Base-by-base conservation (phyloP, 2,113 vertebrate species). In the Brachyhypopomus gauderio region DNA sequence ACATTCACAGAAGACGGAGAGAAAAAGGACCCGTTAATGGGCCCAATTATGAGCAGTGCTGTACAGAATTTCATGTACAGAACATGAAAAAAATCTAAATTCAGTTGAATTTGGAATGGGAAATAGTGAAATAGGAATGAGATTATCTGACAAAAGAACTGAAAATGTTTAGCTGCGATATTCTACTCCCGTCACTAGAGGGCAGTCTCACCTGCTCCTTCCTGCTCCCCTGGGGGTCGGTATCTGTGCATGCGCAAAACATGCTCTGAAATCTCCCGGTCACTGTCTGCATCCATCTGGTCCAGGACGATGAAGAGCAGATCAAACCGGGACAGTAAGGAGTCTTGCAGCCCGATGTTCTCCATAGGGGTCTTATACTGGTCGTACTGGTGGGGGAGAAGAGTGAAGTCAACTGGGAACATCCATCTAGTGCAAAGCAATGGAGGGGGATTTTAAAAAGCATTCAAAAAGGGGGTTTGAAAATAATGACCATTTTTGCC, bases 261-360 rank as follows among this genome's bases (percentile, higher is more conserved):
- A 59, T 91, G 90, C 71, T 86, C 90, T 1, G 89, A 85, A 72
- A 87, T 87, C 72, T 89, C 73, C 66, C 80, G 69, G 76, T 88
- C 86, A 41, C 83, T 85, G 77, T 90, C 87, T 48, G 87, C 64
- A 86, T 90, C 89, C 88, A 83, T 78, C n/a, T 86, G 85, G 82
- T 82, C 91, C 86, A 75, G 80, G 19, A 87, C 82, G 25, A 91
- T 90, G 79, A 91, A 91, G 3, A 92, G 87, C 84, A 90, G 71
- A 78, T 88, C 90, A 55, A 89, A 90, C 67, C 89, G 85, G 81
- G 86, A 88, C 75, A 92, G 88, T 76, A 89, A 75, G n/a, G 88
- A 27, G 1, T 92, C 87, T 87, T 89, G 83, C 25, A 88, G 87
- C 60, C 88, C 88, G 58, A 87, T 91, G 75, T 86, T 87, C 77